A percentile compares a stretch with the other conserved stretches of the same genome.
Evolutionary conservation across 2,888 invertebrate species (phyloP).

Genomic region (Aleiodes alternator): DNA sequence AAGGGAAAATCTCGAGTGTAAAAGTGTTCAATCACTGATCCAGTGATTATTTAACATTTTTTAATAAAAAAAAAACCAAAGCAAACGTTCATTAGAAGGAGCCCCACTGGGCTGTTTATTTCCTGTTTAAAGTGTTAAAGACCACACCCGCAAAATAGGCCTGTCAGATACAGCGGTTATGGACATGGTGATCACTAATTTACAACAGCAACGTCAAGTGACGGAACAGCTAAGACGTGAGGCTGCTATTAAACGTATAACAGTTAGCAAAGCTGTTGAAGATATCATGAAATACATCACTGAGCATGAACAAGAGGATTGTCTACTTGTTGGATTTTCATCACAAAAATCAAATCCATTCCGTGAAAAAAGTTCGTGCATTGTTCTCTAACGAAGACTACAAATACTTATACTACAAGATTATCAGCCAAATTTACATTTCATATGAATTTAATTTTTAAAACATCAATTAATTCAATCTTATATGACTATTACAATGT

Average conservation of each 20-base stretch:
- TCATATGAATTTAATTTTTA: neutral
- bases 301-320: constrained; percentile 95
- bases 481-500: too few relatives aligned
- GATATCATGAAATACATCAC: constrained; percentile 93
- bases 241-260: constrained; percentile 90
- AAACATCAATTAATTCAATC: neutral
- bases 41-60: too few relatives aligned
- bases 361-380: constrained; percentile 94
- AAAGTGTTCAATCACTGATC: too few relatives aligned
- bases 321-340: constrained; percentile 93
- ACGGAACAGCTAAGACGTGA: constrained; percentile 96
- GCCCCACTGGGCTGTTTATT: constrained; percentile 49
- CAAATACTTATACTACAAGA: constrained; percentile 8
- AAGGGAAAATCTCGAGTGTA: too few relatives aligned
- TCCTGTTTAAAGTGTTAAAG: constrained; percentile 51
- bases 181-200: constrained; percentile 95
- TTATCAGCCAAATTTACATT: constrained; percentile 11
- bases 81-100: neutral
- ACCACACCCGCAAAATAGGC: constrained; percentile 83
- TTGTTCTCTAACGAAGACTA: constrained; percentile 81
- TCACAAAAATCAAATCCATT: constrained; percentile 97
- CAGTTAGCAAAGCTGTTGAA: constrained; percentile 91
- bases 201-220: constrained; percentile 95
- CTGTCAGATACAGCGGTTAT: constrained; percentile 92
- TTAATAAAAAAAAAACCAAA: too few relatives aligned